Base-by-base conservation (phyloP, 2,797 vertebrate genomes). In the Spinus olivaceus region DNA sequence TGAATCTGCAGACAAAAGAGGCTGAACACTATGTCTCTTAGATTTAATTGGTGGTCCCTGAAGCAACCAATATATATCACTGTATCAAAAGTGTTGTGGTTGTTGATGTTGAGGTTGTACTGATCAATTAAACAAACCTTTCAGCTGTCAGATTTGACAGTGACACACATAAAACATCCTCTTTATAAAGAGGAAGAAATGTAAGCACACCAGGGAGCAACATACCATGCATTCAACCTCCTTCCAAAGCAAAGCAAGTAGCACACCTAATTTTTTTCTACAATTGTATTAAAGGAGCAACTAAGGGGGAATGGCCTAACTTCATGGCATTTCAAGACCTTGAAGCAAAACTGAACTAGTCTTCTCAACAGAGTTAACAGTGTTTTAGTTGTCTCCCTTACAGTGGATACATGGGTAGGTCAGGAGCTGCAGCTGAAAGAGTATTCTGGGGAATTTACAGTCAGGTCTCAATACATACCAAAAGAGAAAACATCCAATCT, bases 51-150 rank as follows among this genome's bases (percentile, higher is more conserved):
- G 35, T 85, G 47, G 47, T 72, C 88, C 73, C 64, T 69, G 69
- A 90, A 87, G 86, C 17, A 20, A 81, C 27, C 42, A 87, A 49
- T 32, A 25, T 37, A 3, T 71, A 85, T 37, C 65, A 83, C 22
- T 63, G 35, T 37, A 81, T 81, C 63, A 88, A 42, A 79, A 69
- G 21, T 49, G 41, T 67, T 79, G 86, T 0, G 18, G 32, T 73
- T 91, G 47, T 81, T 89, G 59, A 66, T 37, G 5, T 32, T 86
- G 66, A 85, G 74, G 61, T 49, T 92, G 70, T 50, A 19, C 60
- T 82, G 60, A 94, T 89, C 63, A 80, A 35, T 47, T 81, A 83
- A 92, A 71, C 30, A 94, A 95, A 72, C 46, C 10, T 91, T 86
- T 91, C 66, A 84, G 33, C 71, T 69, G 72, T 66, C 60, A 73